phyloP scores from a whole-genome alignment of 1,140 invertebrate genomes.

The Harlomillsia oculata region DNA sequence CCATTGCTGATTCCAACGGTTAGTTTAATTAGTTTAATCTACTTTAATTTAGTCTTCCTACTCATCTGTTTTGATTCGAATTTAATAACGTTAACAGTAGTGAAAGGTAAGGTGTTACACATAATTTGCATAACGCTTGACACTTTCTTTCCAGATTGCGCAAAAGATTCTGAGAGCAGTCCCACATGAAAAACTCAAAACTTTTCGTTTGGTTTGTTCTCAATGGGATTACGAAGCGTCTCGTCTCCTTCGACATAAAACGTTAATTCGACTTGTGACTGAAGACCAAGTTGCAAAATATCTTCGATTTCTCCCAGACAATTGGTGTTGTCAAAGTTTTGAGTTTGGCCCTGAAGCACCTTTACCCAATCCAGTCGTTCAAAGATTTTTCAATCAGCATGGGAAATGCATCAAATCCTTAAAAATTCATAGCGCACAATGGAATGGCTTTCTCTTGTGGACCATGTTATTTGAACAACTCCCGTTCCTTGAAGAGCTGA shows the following conservation, averaged over 20 bases:
- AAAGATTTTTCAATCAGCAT: neutral
- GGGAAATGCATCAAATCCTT: conserved; percentile 5
- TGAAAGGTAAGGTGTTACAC: neutral
- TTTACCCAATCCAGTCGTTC: neutral
- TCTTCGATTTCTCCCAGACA: neutral
- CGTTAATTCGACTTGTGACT: conserved; percentile 2
- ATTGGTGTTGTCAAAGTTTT: conserved; percentile 14
- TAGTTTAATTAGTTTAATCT: neutral
- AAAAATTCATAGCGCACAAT: conserved; percentile 13
- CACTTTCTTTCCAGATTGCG: conserved; percentile 5
- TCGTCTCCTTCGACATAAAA: neutral
- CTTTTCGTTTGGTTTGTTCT: conserved; percentile 4
- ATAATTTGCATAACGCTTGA: neutral
- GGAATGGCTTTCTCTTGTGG: conserved; percentile 11
- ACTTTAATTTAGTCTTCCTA: neutral
- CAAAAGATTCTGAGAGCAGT: conserved; percentile 2
- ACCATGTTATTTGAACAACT: conserved; percentile 2
- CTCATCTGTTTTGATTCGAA: no score
- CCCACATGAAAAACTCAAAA: conserved; percentile 7
- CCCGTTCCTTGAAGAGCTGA: conserved; percentile 8
- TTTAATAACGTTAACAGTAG: neutral
- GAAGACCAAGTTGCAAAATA: conserved; percentile 2
- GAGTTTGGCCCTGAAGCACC: neutral
- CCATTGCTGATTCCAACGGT: conserved; percentile 7
- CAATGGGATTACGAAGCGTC: conserved; percentile 18